Evolutionary conservation across 2,797 vertebrate genomes (phyloP).

Genomic region (Anguilla marmorata): DNA sequence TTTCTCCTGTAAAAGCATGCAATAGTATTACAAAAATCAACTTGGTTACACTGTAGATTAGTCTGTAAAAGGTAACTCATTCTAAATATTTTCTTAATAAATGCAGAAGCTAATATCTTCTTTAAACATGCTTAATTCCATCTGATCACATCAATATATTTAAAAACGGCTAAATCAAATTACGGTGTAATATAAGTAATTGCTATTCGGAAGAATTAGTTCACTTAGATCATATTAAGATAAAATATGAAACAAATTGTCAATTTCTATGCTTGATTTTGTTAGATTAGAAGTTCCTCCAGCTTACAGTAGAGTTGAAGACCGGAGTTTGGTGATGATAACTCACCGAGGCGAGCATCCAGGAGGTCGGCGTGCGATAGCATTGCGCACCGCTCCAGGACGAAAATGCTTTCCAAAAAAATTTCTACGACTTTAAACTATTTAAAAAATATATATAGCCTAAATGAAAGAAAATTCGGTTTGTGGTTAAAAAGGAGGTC

Average conservation of each 20-base stretch:
- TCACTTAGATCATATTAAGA: constrained; percentile 88
- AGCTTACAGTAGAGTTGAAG: constrained; percentile 81
- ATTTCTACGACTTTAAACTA: constrained; percentile 93
- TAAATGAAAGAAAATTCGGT: constrained; percentile 98
- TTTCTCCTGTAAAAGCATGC: constrained; percentile 12
- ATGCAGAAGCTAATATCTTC: constrained; percentile 52
- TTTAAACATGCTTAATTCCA: constrained; percentile 62
- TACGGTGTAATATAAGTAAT: constrained; percentile 90
- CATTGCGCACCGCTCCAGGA: constrained; percentile 98
- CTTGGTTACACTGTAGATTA: constrained; percentile 25
- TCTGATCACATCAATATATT: constrained; percentile 70
- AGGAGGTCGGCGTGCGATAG: constrained; percentile 99
- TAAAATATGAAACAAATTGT: constrained; percentile 90
- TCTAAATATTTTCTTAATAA: constrained; percentile 28
- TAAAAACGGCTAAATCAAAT: constrained; percentile 89
- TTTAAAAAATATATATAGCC: constrained; percentile 91
- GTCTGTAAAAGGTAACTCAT: not conserved
- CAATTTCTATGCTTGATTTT: constrained; percentile 81
- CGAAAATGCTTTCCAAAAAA: constrained; percentile 81
- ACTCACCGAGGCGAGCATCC: constrained; percentile 99
- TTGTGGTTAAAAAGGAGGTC: constrained; percentile 97
- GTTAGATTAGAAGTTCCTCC: constrained; percentile 70
- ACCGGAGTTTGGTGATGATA: constrained; percentile 78
- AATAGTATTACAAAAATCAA: constrained; percentile 26
- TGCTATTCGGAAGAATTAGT: constrained; percentile 91